Evolutionary conservation across 2,888 invertebrate species (phyloP).

Genomic region (Drosophila anomelani): DNA sequence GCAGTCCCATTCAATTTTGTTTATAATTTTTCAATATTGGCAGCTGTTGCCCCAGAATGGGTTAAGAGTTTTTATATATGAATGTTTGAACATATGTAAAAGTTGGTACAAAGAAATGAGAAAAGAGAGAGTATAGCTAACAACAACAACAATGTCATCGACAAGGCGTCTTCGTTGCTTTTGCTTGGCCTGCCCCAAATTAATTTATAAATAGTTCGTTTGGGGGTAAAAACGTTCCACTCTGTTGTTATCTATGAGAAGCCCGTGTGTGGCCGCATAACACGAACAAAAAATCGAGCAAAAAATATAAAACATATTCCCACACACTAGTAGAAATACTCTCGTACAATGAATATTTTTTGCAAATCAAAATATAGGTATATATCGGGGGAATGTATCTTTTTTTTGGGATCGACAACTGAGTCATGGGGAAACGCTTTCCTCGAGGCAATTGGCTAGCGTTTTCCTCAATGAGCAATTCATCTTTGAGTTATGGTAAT

Average conservation of each 20-base stretch:
- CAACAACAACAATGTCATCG: conserved; percentile 63
- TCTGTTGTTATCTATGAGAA: conserved; percentile 67
- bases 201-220: conserved; percentile 69
- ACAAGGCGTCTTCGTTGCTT: conserved; percentile 56
- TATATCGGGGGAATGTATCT: conserved; percentile 10
- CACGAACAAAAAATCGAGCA: conserved; percentile 20
- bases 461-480: conserved; percentile 55
- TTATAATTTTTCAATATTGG: conserved; percentile 69
- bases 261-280: conserved; percentile 25
- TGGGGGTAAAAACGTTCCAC: conserved; percentile 44
- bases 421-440: conserved; percentile 64
- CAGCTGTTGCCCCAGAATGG: conserved; percentile 38
- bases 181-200: conserved; percentile 73
- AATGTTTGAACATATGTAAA: background rate
- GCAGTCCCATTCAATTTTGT: conserved; percentile 58
- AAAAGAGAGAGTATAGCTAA: conserved; percentile 22
- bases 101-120: conserved; percentile 3
- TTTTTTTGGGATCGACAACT: conserved; percentile 24
- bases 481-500: conserved; percentile 58
- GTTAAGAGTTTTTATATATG: background rate
- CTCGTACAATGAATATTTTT: conserved; percentile 11
- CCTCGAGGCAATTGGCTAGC: conserved; percentile 43
- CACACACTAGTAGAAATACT: conserved; percentile 4
- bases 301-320: conserved; percentile 13
- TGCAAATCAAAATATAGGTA: conserved; percentile 23